Evolutionary conservation across 2,797 vertebrate species (phyloP).

Genomic region (Rhincodon typus): DNA sequence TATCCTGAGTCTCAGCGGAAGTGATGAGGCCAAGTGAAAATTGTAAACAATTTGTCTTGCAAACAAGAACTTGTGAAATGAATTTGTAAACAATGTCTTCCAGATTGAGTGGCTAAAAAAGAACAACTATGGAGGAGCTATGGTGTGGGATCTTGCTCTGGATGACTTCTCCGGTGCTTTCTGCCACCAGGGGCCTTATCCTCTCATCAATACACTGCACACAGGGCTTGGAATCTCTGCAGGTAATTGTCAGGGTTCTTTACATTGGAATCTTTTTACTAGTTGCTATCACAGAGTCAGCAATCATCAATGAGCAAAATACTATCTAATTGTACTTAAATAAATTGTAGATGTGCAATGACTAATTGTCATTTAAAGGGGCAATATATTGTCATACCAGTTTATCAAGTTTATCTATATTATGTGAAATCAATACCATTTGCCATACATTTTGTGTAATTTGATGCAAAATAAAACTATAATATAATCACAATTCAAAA

Average conservation of each 20-base stretch:
- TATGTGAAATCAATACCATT: neutral
- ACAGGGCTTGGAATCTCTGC: constrained; percentile 48
- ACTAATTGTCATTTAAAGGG: neutral
- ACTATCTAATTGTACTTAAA: neutral
- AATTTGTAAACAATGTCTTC: neutral
- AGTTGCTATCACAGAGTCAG: neutral
- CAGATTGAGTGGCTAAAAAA: constrained; percentile 58
- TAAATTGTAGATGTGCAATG: neutral
- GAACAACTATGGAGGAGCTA: constrained; percentile 50
- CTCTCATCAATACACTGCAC: constrained; percentile 60
- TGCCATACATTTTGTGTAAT: neutral
- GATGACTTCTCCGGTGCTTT: constrained; percentile 62
- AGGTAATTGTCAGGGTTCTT: constrained; percentile 44
- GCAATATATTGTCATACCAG: neutral
- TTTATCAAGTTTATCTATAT: neutral
- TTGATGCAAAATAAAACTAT: neutral
- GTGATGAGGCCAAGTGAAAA: neutral
- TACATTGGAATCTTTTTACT: neutral
- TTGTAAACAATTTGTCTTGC: constrained; percentile 11
- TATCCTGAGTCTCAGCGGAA: too few relatives aligned
- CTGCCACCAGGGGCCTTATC: constrained; percentile 58
- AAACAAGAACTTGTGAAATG: neutral
- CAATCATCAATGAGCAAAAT: neutral
- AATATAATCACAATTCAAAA: neutral
- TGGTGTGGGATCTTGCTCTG: constrained; percentile 51